These are phyloP conservation scores for Eristalinus sepulchralis DNA, from an alignment of 2,888 invertebrate genomes.

Conservation along the genomic window DNA sequence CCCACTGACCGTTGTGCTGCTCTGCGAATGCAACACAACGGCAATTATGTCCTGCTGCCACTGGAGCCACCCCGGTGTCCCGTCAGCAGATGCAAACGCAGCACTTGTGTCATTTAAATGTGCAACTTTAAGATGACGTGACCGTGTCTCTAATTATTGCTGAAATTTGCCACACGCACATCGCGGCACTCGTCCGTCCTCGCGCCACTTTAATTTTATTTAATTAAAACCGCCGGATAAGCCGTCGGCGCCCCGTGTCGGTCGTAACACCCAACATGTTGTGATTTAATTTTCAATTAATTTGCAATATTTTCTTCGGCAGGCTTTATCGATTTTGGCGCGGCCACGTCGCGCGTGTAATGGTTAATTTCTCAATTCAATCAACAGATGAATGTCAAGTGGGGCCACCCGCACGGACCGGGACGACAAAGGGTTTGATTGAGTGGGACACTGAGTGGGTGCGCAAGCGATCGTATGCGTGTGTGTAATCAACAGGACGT, in stretches of 20 bases:
- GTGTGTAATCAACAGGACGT: slow-evolving; percentile 36
- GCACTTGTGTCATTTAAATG: slow-evolving; percentile 70
- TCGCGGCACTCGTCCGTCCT: slow-evolving; percentile 19
- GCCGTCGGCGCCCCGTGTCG: neutral
- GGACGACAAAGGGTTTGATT: slow-evolving; percentile 2
- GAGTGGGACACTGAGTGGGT: neutral
- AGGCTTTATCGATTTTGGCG: slow-evolving; percentile 31
- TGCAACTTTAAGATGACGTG: slow-evolving; percentile 69
- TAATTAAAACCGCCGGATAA: slow-evolving; percentile 57
- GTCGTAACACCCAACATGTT: neutral
- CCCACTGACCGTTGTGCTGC: slow-evolving; percentile 11
- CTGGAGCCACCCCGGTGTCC: neutral
- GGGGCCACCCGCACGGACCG: neutral
- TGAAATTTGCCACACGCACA: slow-evolving; percentile 21
- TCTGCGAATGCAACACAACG: neutral
- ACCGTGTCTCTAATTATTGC: slow-evolving; percentile 63
- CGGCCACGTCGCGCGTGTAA: slow-evolving; percentile 31
- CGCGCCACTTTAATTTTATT: slow-evolving; percentile 50
- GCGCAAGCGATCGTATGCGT: neutral
- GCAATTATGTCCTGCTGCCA: neutral
- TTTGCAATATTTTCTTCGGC: slow-evolving; percentile 29
- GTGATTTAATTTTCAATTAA: slow-evolving; percentile 54
- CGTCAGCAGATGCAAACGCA: slow-evolving; percentile 68
- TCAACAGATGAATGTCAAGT: slow-evolving; percentile 59
- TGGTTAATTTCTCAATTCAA: slow-evolving; percentile 55